Conservation (phyloP, 1,140 invertebrate species). For the Drosophila fuyamai region DNA sequence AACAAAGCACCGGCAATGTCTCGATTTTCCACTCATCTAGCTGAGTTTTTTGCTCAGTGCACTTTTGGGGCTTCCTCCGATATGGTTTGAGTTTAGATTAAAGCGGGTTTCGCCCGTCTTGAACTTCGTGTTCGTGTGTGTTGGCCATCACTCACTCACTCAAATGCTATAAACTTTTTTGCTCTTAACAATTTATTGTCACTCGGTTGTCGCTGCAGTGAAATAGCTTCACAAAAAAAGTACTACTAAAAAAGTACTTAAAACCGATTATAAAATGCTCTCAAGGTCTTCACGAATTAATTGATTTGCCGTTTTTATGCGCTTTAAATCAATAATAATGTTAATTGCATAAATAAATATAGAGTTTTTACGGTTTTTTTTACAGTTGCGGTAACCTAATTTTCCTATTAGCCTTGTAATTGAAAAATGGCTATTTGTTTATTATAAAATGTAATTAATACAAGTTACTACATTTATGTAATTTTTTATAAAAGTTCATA, state of each 20-base stretch:
- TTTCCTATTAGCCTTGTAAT: background rate
- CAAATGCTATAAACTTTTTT: slow-evolving; percentile 76
- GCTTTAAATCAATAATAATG: slow-evolving; percentile 6
- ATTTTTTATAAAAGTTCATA: too few species aligned
- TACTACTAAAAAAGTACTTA: background rate
- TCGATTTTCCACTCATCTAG: slow-evolving; percentile 6
- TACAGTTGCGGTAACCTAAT: background rate
- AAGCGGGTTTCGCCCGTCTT: slow-evolving; percentile 45
- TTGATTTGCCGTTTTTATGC: background rate
- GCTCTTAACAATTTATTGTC: slow-evolving; percentile 81
- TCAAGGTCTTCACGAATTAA: background rate
- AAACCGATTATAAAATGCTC: slow-evolving; percentile 31
- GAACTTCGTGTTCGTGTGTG: slow-evolving; percentile 39
- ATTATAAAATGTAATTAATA: background rate
- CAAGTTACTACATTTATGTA: too few species aligned
- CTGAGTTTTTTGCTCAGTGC: slow-evolving; percentile 44
- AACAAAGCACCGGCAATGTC: slow-evolving; percentile 29
- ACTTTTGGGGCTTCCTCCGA: slow-evolving; percentile 51
- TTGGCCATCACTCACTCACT: slow-evolving; percentile 70
- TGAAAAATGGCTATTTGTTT: too few species aligned
- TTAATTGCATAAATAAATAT: background rate
- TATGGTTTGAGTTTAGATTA: slow-evolving; percentile 32
- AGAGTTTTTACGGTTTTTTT: background rate
- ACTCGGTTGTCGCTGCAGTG: slow-evolving; percentile 42
- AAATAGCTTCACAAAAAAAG: background rate